These are phyloP conservation scores for Herminia tarsipennalis DNA, from an alignment of 2,888 invertebrate species.

Conservation along the genomic window DNA sequence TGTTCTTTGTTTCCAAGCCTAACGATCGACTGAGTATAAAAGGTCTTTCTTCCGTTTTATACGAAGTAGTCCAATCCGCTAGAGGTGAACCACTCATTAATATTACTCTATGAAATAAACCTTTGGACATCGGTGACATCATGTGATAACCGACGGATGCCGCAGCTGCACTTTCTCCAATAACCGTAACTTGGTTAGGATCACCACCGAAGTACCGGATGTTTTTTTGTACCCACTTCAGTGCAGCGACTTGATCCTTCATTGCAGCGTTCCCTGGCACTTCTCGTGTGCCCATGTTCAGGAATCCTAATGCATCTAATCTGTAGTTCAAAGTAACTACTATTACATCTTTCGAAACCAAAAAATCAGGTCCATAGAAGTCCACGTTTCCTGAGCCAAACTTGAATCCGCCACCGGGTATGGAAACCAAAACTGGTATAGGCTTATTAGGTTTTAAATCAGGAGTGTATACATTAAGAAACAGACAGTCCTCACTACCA, in stretches of 20 bases:
- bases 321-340: constrained; percentile 8
- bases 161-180: constrained; percentile 62
- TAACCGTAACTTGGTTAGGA: constrained; percentile 51
- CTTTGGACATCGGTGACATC: constrained; percentile 61
- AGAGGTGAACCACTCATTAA: constrained; percentile 38
- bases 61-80: constrained; percentile 51
- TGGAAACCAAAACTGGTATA: constrained; percentile 3
- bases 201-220: constrained; percentile 2
- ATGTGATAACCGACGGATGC: constrained; percentile 48
- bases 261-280: constrained; percentile 9
- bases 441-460: neutral
- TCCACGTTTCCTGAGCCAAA: constrained; percentile 8
- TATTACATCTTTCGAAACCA: neutral
- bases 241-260: constrained; percentile 8
- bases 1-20: constrained; percentile 51
- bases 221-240: constrained; percentile 1
- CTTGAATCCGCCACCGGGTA: constrained; percentile 2
- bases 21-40: constrained; percentile 52
- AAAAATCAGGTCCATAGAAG: constrained; percentile 10
- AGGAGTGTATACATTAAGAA: constrained; percentile 25
- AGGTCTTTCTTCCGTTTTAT: constrained; percentile 47
- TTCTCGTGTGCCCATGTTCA: neutral
- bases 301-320: constrained; percentile 5
- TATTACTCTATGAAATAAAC: constrained; percentile 58
- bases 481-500: constrained; percentile 45